Conservation (phyloP, 2,888 invertebrate species). For the Platypus cylindrus region DNA sequence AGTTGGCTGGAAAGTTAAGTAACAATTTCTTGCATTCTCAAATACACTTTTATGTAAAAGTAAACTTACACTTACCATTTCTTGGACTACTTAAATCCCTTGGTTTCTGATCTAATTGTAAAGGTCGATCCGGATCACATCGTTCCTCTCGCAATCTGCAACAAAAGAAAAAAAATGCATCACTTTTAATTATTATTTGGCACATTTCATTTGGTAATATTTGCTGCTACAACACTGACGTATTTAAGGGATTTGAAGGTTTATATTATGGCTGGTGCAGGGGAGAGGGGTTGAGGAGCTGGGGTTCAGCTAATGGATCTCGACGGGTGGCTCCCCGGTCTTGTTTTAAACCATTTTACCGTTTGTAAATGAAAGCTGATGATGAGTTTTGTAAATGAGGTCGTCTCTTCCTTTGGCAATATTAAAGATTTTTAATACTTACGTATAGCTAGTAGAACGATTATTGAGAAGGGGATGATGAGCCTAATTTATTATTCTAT, state of each 20-base stretch:
- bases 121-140: constrained; percentile 69
- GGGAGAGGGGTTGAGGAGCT: no score
- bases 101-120: constrained; percentile 70
- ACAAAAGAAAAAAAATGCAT: constrained; percentile 31
- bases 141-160: constrained; percentile 79
- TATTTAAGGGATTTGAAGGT: constrained; percentile 23
- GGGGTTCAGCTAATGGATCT: constrained; percentile 27
- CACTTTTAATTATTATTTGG: background rate
- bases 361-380: constrained; percentile 18
- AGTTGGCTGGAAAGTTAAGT: no score
- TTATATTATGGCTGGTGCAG: no score
- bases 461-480: no score
- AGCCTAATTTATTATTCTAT: no score
- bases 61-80: constrained; percentile 65
- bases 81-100: constrained; percentile 77
- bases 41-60: no score
- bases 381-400: constrained; percentile 9
- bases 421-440: no score
- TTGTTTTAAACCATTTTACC: constrained; percentile 26
- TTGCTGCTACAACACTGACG: constrained; percentile 17
- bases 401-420: no score
- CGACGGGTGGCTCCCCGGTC: constrained; percentile 23
- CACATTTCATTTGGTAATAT: no score
- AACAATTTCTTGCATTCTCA: no score
- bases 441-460: no score